Conservation (phyloP, 1,140 invertebrate genomes). For the Rhynchophorus ferrugineus region DNA sequence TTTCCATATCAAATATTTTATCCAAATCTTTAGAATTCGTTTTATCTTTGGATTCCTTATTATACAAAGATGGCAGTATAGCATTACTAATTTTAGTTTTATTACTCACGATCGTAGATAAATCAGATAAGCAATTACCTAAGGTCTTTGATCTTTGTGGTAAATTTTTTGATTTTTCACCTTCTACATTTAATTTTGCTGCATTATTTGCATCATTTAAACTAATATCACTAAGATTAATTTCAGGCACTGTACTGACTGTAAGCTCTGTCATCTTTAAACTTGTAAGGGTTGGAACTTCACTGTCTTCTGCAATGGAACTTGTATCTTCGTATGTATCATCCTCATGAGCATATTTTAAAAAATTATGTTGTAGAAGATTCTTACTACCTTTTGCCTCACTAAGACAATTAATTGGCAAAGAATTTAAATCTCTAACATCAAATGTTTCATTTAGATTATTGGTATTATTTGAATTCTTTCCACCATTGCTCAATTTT, state of each 20-base stretch:
- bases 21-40: constrained; percentile 27
- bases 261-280: constrained; percentile 6
- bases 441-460: neutral
- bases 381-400: neutral
- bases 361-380: neutral
- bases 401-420: neutral
- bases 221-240: constrained; percentile 3
- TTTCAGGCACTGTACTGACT: constrained; percentile 1
- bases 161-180: constrained; percentile 24
- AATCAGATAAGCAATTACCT: constrained; percentile 25
- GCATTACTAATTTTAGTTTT: constrained; percentile 29
- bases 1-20: constrained; percentile 28
- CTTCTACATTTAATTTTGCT: constrained; percentile 14
- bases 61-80: constrained; percentile 35
- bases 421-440: neutral
- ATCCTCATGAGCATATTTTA: constrained; percentile 21
- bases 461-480: constrained; percentile 4
- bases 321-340: constrained; percentile 33
- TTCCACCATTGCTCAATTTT: neutral
- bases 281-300: constrained; percentile 4
- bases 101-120: constrained; percentile 26
- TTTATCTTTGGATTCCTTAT: constrained; percentile 32
- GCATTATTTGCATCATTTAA: constrained; percentile 3
- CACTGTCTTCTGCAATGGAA: constrained; percentile 31
- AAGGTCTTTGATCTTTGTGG: constrained; percentile 27